Base-by-base conservation (phyloP, 2,113 vertebrate genomes). In the Glaucidium brasilianum region DNA sequence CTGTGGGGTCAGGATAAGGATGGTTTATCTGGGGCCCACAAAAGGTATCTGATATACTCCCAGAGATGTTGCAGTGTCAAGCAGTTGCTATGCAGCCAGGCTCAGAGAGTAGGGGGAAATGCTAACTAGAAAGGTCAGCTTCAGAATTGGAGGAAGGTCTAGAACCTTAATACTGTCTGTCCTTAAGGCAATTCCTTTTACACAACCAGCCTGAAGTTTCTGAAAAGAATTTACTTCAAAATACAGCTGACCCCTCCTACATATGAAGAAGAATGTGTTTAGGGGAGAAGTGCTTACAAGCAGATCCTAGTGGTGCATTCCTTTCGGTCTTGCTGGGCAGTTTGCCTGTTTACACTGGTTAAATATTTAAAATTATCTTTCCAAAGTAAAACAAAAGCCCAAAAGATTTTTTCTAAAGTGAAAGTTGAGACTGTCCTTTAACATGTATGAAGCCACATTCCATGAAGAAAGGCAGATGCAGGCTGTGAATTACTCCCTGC, bases 341-440 rank as follows among this genome's bases (percentile, higher is more conserved):
- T 91, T 88, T 71, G 86, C 94, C 77, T 92, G 66, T 94, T 95
- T 94, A 89, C 58, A 71, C 35, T 87, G 45, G 74, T 85, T 88
- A 94, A 95, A 82, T 75, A 86, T 92, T 91, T 94, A 89, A 91
- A 74, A 43, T 25, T 84, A 49, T 92, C 64, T 94, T 97, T 94
- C 82, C 32, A 86, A 93, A 94, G 68, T 59, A 84, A 94, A 89
- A 49, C 52, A 91, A 90, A 85, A 95, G n/a, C 18, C 39, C 32
- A 16, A 66, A 95, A 75, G 12, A 73, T 67, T 91, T 94, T 23
- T 90, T 89, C 81, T 86, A 19, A 85, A 91, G 53, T 41, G 60
- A 89, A 94, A 91, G 49, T 63, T 66, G 68, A 71, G 80, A 62
- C 82, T 92, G 66, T 90, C 41, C 74, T 94, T 79, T 90, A 81